Base-by-base conservation (phyloP, 1,140 invertebrate genomes). In the Myzus persicae region DNA sequence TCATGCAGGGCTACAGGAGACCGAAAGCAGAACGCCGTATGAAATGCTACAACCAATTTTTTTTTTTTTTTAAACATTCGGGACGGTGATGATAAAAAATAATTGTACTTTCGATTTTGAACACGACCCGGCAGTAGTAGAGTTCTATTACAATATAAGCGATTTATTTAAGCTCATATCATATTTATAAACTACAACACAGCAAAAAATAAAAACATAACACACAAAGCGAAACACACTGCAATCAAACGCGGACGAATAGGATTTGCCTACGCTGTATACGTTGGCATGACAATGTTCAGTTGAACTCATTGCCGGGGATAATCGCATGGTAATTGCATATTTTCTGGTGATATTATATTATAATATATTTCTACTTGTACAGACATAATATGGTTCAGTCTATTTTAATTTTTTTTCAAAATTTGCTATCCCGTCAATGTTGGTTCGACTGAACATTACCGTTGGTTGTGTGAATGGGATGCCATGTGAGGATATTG, bases 401-500 rank as follows among this genome's bases (percentile, higher is more conserved):
- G 90, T 91, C 90, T 91, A 91, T 82, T 40, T 40, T 0, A 54
- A 38, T 51, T 90, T 36, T 54, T 59, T 14, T 67, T 42, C 22
- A 67, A 91, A 76, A 51, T 54, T 76, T 67, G 18, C 36, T 26
- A 40, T 90, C 42, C 54, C 36, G n/a, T 94, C 93, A 84, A 85
- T 59, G 38, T 6, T 5, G 9, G 44, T 81, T 82, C 67, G 9
- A 84, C 76, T n/a, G 44, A 92, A 92, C 94, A 96, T 96, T 97
- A 97, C 96, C 97, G 97, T 95, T 97, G 97, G 84, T 96, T 96
- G 95, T 97, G 97, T 93, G 96, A 96, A 95, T 96, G 96, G 94
- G 96, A 96, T 95, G 96, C 96, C 94, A 96, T 95, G 95, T 96
- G 96, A 95, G 96, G 96, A 94, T 96, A 96, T 94, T 95, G 95